These are phyloP conservation scores for Pharmacophagus antenor DNA, from an alignment of 2,888 invertebrate genomes.

Conservation along the genomic window DNA sequence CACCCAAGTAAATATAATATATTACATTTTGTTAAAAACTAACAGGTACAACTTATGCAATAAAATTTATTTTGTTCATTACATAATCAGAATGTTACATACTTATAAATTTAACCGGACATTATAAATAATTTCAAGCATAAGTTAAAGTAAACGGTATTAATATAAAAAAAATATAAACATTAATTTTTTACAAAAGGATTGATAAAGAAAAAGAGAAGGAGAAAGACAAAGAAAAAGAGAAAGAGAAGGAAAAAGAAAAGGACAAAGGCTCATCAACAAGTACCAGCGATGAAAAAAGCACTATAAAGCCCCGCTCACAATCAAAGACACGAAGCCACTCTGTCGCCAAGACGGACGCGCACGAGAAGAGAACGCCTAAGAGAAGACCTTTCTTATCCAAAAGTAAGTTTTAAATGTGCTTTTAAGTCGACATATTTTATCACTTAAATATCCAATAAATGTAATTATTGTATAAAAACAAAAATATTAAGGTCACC, in stretches of 20 bases:
- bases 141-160: too few relatives aligned
- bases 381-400: conserved; percentile 62
- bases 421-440: not conserved
- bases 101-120: too few relatives aligned
- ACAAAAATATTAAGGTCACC: too few relatives aligned
- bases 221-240: conserved; percentile 46
- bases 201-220: conserved; percentile 46
- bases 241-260: conserved; percentile 43
- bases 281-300: conserved; percentile 62
- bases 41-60: not conserved
- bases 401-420: conserved; percentile 56
- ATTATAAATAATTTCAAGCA: too few relatives aligned
- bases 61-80: too few relatives aligned
- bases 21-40: not conserved
- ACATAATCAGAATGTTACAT: too few relatives aligned
- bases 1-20: conserved; percentile 59
- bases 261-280: conserved; percentile 40
- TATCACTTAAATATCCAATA: too few relatives aligned
- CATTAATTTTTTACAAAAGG: conserved; percentile 31
- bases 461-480: too few relatives aligned
- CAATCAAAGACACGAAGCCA: conserved; percentile 64
- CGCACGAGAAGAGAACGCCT: conserved; percentile 58
- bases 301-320: conserved; percentile 57
- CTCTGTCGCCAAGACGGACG: conserved; percentile 54
- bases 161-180: too few relatives aligned